phyloP scores from a whole-genome alignment of 2,797 vertebrate species.

The Hafferia zeledoni region DNA sequence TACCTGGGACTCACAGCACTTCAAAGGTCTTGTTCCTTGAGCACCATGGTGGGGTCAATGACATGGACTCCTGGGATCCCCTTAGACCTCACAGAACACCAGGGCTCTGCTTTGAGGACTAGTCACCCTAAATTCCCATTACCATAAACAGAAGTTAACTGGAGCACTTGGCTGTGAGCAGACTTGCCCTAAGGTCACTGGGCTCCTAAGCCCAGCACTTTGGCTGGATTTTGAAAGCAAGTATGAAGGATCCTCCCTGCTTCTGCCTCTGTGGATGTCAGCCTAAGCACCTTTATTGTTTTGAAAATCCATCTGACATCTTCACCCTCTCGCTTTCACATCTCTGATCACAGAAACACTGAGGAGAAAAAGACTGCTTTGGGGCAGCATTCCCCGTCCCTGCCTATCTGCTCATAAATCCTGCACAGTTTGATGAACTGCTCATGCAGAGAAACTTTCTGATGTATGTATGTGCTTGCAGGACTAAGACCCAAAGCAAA shows the following conservation, averaged over 20 bases:
- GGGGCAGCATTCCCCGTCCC: background rate
- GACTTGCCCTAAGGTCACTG: background rate
- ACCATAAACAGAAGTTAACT: background rate
- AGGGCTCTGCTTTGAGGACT: background rate
- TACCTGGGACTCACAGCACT: background rate
- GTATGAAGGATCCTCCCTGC: background rate
- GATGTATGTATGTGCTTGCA: background rate
- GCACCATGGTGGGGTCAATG: background rate
- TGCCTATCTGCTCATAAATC: background rate
- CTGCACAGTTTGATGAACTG: background rate
- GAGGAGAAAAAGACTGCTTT: background rate
- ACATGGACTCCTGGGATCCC: background rate
- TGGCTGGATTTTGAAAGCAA: background rate
- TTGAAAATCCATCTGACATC: background rate
- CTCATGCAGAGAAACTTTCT: background rate
- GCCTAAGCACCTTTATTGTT: background rate
- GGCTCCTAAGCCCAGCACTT: background rate
- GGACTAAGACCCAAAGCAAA: slow-evolving; percentile 34
- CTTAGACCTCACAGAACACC: background rate
- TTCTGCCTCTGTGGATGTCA: background rate
- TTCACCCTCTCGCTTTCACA: background rate
- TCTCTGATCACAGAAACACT: background rate
- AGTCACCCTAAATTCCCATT: background rate
- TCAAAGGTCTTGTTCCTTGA: background rate
- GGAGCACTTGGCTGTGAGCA: background rate